Percentiles rank a stretch among this genome's conserved stretches.
These are phyloP conservation scores for Sialia sialis DNA, from an alignment of 2,113 vertebrate species.

Conservation along the genomic window DNA sequence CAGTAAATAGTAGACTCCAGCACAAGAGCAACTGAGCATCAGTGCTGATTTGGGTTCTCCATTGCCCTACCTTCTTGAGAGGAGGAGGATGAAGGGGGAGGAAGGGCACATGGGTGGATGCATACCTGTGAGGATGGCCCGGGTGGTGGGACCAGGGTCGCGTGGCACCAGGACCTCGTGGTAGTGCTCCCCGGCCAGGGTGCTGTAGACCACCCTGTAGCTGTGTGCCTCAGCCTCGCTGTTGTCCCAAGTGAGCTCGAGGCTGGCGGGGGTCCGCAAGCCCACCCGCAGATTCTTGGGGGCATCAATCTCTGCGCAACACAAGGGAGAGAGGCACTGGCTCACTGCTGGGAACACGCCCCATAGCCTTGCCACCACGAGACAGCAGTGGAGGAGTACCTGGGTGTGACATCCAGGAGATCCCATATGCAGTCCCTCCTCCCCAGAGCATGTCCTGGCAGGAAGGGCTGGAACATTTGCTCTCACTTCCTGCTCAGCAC, in stretches of 20 bases:
- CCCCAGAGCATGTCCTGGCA: rapidly evolving
- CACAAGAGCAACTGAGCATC: rapidly evolving
- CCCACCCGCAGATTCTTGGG: conserved; percentile 90
- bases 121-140: conserved; percentile 83
- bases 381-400: rapidly evolving
- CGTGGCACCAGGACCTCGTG: conserved; percentile 85
- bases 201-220: conserved; percentile 95
- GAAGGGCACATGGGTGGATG: rapidly evolving
- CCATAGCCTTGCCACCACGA: rapidly evolving
- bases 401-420: rapidly evolving
- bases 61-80: not conserved
- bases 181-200: conserved; percentile 92
- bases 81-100: not conserved
- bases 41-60: not conserved
- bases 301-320: conserved; percentile 89
- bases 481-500: not conserved
- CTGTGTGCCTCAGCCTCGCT: conserved; percentile 89
- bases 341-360: rapidly evolving
- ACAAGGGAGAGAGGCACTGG: conserved; percentile 69
- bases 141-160: conserved; percentile 80
- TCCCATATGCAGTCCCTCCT: rapidly evolving
- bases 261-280: conserved; percentile 79
- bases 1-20: not conserved
- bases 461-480: not conserved
- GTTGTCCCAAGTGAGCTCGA: conserved; percentile 96